Conservation (phyloP, 2,888 invertebrate species). For the Cancer borealis region DNA sequence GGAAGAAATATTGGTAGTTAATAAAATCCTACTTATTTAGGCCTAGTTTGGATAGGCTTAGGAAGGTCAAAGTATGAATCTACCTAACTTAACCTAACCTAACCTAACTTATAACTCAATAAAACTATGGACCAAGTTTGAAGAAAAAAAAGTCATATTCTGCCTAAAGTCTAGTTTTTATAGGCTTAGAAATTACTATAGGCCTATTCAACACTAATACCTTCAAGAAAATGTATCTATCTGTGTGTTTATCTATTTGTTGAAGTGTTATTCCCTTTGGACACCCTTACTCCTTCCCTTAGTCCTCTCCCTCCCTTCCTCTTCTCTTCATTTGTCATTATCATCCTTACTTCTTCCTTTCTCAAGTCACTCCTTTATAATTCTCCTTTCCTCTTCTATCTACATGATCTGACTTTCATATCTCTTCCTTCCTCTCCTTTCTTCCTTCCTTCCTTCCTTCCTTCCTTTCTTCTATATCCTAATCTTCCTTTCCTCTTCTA, state of each 20-base stretch:
- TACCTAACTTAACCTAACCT: too few relatives aligned
- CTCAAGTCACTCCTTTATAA: background rate
- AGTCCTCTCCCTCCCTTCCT: background rate
- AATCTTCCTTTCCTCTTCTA: background rate
- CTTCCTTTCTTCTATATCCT: background rate
- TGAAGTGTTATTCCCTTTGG: too few relatives aligned
- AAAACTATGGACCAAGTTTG: too few relatives aligned
- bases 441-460: background rate
- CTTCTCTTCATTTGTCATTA: background rate
- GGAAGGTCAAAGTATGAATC: background rate
- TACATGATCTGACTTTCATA: background rate
- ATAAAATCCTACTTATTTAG: background rate
- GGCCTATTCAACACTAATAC: background rate
- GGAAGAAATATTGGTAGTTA: background rate
- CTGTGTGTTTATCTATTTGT: background rate
- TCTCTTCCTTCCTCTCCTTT: background rate
- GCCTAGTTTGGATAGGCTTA: background rate
- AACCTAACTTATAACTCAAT: too few relatives aligned
- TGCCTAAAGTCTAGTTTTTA: background rate
- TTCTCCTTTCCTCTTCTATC: background rate
- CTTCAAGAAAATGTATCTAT: background rate
- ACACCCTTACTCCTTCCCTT: background rate
- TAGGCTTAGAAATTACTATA: background rate
- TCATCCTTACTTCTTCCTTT: background rate
- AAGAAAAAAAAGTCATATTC: background rate